phyloP scores from a whole-genome alignment of 2,888 invertebrate species.

The Epinotia bilunana region DNA sequence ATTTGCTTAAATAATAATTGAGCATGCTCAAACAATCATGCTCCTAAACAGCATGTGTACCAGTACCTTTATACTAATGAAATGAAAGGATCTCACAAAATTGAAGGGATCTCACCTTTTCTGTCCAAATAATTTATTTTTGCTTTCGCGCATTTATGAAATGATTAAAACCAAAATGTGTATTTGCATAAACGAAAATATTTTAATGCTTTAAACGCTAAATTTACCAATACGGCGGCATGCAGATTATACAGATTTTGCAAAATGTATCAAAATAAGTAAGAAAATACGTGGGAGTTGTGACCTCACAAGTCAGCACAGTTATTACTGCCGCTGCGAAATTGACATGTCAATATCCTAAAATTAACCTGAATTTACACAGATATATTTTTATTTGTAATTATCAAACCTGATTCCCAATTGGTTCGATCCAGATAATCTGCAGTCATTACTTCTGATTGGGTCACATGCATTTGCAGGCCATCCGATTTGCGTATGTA shows the following conservation, averaged over 20 bases:
- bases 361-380: slow-evolving; percentile 15
- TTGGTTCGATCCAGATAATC: slow-evolving; percentile 13
- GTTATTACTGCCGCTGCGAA: slow-evolving; percentile 8
- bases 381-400: slow-evolving; percentile 13
- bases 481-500: slow-evolving; percentile 32
- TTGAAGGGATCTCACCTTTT: background rate
- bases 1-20: no score
- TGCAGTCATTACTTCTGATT: slow-evolving; percentile 34
- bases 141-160: background rate
- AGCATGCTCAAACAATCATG: no score
- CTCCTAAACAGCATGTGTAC: no score
- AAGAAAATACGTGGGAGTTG: background rate
- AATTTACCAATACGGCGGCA: background rate
- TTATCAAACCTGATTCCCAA: slow-evolving; percentile 6
- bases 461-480: slow-evolving; percentile 21
- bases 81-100: background rate
- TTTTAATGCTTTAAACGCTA: background rate
- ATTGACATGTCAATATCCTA: background rate
- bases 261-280: slow-evolving; percentile 11
- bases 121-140: background rate
- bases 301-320: slow-evolving; percentile 13
- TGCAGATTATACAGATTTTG: background rate
- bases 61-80: no score
- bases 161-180: slow-evolving; percentile 3
- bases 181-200: slow-evolving; percentile 5